Evolutionary conservation across 2,113 vertebrate genomes (phyloP), one percentile per base, ranked within the genome.

Genomic region (Psophia crepitans): DNA sequence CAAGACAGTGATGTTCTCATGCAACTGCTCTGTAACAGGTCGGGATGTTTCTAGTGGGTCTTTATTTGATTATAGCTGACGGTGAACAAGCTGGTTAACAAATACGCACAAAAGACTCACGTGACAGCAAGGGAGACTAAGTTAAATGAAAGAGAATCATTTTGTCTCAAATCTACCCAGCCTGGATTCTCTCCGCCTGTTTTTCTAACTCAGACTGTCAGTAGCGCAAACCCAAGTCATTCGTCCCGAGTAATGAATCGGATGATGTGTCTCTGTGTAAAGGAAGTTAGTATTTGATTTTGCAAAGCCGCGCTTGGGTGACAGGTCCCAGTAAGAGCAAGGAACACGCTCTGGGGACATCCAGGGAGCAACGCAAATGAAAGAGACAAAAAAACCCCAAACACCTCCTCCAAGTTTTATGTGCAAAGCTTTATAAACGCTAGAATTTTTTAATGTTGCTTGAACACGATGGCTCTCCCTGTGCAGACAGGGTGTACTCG

Each of bases 181-280:
- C 28, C 39, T 84, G 60, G 43, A 53, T 77, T 58, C 33, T 75
- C 74, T 60, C 20, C 0, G 35, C 21, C 5, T 41, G 63, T 11
- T 71, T 94, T 91, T 41, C 70, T 65, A 43, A 37, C 70, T 30
- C 58, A 54, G 64, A 43, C 22, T 5, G 5, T 28, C 69, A 56
- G 64, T 32, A 85, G 76, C 37, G 12, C 73, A 84, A 43, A n/a
- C 22, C 37, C 26, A 11, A 61, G 28, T 39, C 32, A 32, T 48
- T 75, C 0, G 0, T 48, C 82, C 63, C 0, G 0, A 82, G 63
- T 43, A 49, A 44, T 7, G 58, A 28, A 66, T 41, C 16, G 16
- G n/a, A 22, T 0, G 0, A 43, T 10, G 65, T 22, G 53, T 68
- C 37, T 70, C 57, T n/a, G 14, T 11, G 33, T 44, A 49, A 83